Base-by-base conservation (phyloP, 2,888 invertebrate species). In the Artemia sinica region DNA sequence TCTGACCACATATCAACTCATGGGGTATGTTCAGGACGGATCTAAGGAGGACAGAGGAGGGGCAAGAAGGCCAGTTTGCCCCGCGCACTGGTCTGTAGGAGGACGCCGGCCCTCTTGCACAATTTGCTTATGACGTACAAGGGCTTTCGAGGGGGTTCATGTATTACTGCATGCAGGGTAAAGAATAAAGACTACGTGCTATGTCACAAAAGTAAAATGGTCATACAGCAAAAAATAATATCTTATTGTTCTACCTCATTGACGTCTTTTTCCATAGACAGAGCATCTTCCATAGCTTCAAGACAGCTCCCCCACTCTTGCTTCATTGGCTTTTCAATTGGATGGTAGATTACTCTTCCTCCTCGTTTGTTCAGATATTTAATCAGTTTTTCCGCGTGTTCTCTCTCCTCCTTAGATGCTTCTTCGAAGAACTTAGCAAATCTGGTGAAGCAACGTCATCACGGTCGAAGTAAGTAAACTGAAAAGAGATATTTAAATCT, bases 381-480 rank as follows among this genome's bases (percentile, higher is more conserved):
- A 82, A 88, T 82, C 8, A 88, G 77, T 74, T 84, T 85, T 79
- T 84, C 83, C 0, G 89, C 91, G 77, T 92, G 91, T 72, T 84
- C 86, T 18, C 86, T 82, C 76, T 92, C 91, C 75, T 91, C 91
- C 71, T 85, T 83, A 13, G 88, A 87, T 18, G 83, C 80, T 72
- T 86, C 82, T 75, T 85, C 83, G 77, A 88, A 89, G 78, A 84
- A 90, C 74, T 84, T 83, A 74, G 82, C 78, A 68, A 89, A 79
- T 1, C 86, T 11, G 80, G 81, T 8, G 86, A 77, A 11, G 89
- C 89, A 2, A 91, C 83, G 77, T 91, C 90, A 74, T 88, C 86
- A 70, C 90, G 83, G 74, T 90, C 85, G 76, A 90, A 91, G 77
- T 89, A 84, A 77, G 81, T 86, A 11, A 86, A 84, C 88, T 88